A percentile compares a stretch with the other conserved stretches of the same genome.
These are phyloP conservation scores for Eurois occulta DNA, from an alignment of 2,888 invertebrate genomes.

Conservation along the genomic window DNA sequence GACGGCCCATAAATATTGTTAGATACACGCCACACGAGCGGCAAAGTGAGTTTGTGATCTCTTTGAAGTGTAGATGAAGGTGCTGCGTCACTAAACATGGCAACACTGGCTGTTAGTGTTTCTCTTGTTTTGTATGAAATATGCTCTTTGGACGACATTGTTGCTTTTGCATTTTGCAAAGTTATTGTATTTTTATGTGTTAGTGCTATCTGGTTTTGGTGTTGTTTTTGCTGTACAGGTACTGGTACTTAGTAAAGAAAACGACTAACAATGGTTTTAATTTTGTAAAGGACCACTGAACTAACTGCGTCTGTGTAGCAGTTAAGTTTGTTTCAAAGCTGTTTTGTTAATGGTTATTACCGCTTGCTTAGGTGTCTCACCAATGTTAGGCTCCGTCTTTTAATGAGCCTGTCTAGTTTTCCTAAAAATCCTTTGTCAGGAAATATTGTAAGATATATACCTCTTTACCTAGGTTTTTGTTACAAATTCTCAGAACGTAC, in stretches of 20 bases:
- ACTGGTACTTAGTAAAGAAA: background rate
- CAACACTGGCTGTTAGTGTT: slow-evolving; percentile 40
- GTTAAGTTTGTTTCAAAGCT: slow-evolving; percentile 2
- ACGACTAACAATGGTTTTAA: background rate
- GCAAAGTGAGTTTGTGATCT: slow-evolving; percentile 63
- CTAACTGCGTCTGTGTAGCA: background rate
- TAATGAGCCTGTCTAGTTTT: background rate
- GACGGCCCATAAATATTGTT: slow-evolving; percentile 49
- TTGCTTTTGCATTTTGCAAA: slow-evolving; percentile 21
- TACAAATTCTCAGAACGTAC: background rate
- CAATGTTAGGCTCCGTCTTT: background rate
- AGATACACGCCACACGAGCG: slow-evolving; percentile 43
- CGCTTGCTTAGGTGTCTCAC: background rate
- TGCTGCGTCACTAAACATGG: slow-evolving; percentile 67
- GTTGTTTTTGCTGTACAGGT: background rate
- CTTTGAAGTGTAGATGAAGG: slow-evolving; percentile 74
- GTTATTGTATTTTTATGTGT: slow-evolving; percentile 2
- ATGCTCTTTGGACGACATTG: slow-evolving; percentile 42
- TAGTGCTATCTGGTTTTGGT: background rate
- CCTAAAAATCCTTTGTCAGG: background rate
- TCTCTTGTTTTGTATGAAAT: slow-evolving; percentile 55
- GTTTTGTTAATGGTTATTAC: background rate
- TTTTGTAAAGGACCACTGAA: background rate
- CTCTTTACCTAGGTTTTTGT: background rate
- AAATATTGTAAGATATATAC: background rate